Evolutionary conservation across 1,140 invertebrate genomes (phyloP), one percentile per base, ranked within the genome.

Genomic region (Zaprionus nigranus): DNA sequence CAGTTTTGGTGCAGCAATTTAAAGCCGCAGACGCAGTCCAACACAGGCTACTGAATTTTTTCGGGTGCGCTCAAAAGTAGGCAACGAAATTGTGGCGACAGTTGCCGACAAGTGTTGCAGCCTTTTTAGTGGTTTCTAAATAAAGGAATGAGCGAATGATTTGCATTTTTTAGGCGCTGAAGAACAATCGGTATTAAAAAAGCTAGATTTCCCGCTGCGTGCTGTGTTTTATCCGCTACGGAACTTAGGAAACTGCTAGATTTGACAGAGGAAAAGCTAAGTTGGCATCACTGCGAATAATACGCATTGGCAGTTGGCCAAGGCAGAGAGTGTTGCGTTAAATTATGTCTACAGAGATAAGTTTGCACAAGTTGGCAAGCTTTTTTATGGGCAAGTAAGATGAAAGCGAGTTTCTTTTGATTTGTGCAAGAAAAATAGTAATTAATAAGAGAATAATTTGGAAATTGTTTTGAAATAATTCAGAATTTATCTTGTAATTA

Each of bases 31-130:
- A 34, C 51, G 49, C 11, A 51, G 53, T 51, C 36, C 43, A n/a
- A 28, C 20, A 11, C 53, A 58, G 49, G 65, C 63, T 53, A 60
- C 70, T 67, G 60, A 71, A 78, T 78, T 81, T 53, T 49, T 69
- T 17, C 46, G 62, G 68, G 43, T 51, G 51, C 54, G 61, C 67
- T 70, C 54, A 40, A 73, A 81, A 74, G 69, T 73, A 75, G 73
- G 70, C 70, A 75, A 81, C 71, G 68, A 43, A 88, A 75, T 71
- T 88, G 84, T 36, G 68, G 67, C 67, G 17, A 43, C 67, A 65
- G 67, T 61, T 71, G 67, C 67, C 68, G n/a, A 62, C 28, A 63
- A 76, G 57, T 75, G 84, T 57, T 72, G 83, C 83, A 69, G 74
- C 43, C 62, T 66, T 79, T 75, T 54, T 22, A 20, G 59, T 38